Conservation (phyloP, 1,140 invertebrate genomes). For the Xylocopa sonorina region DNA sequence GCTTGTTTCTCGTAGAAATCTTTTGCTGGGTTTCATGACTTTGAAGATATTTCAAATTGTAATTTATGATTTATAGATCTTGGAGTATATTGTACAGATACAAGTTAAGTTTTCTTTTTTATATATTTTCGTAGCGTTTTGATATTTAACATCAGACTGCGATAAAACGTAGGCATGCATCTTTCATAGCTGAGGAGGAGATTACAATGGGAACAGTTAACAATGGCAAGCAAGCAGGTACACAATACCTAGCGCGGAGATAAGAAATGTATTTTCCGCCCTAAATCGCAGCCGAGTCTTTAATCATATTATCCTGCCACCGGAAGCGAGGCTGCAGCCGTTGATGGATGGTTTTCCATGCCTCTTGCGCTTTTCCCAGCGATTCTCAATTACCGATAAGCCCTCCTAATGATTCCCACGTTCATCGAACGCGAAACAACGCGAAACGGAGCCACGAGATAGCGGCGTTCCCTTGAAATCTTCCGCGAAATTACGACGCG, state of each 20-base stretch:
- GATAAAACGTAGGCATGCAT: background rate
- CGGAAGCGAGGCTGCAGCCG: background rate
- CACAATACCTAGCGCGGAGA: background rate
- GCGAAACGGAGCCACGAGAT: too few species aligned
- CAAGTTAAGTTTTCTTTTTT: too few species aligned
- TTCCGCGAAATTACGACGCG: too few species aligned
- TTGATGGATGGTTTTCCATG: constrained; percentile 20
- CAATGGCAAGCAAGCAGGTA: background rate
- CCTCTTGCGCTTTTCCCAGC: background rate
- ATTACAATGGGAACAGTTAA: background rate
- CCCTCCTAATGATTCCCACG: background rate
- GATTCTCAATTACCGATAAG: constrained; percentile 17
- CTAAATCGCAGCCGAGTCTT: constrained; percentile 21
- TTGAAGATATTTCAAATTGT: too few species aligned
- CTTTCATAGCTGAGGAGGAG: background rate
- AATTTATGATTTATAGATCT: too few species aligned
- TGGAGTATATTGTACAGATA: too few species aligned
- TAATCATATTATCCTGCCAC: constrained; percentile 30
- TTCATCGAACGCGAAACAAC: background rate
- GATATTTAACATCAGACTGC: too few species aligned
- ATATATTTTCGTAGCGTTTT: too few species aligned
- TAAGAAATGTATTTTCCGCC: constrained; percentile 31
- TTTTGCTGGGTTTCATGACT: too few species aligned
- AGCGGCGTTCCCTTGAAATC: too few species aligned
- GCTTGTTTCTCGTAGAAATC: too few species aligned